Evolutionary conservation across 1,140 invertebrate species (phyloP).

Genomic region (Pseudachorutes palmiensis): DNA sequence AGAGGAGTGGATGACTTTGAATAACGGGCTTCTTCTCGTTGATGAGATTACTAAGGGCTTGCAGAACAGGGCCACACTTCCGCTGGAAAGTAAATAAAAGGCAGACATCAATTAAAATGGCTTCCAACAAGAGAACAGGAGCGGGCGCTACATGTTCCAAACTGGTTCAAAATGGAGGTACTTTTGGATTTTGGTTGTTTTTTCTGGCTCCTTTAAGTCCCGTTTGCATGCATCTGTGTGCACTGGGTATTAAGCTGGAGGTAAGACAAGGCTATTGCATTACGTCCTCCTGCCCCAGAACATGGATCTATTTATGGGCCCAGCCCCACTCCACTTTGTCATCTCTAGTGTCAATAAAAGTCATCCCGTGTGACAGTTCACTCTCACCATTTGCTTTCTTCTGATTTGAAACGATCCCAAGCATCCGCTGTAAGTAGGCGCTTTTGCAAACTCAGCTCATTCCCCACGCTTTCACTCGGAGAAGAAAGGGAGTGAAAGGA

Average conservation of each 20-base stretch:
- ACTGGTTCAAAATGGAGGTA: too few species aligned
- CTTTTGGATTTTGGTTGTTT: not conserved
- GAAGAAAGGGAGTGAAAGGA: too few species aligned
- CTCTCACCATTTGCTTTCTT: conserved; percentile 19
- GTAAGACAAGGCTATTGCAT: not conserved
- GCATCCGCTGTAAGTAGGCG: not conserved
- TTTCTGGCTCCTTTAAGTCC: not conserved
- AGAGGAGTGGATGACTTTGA: conserved; percentile 71
- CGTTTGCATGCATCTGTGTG: conserved; percentile 1
- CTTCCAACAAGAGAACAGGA: too few species aligned
- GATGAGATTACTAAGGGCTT: conserved; percentile 70
- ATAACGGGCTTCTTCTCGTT: conserved; percentile 73
- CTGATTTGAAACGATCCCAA: conserved; percentile 15
- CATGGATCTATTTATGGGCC: too few species aligned
- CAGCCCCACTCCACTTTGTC: conserved; percentile 24
- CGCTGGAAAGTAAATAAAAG: conserved; percentile 9
- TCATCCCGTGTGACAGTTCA: conserved; percentile 29
- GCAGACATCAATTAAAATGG: not conserved
- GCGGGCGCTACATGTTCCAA: too few species aligned
- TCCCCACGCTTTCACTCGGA: not conserved
- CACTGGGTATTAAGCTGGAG: conserved; percentile 10
- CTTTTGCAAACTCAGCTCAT: conserved; percentile 1
- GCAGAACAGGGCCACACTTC: conserved; percentile 63
- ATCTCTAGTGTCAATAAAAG: conserved; percentile 33
- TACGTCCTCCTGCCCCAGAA: too few species aligned